These are phyloP conservation scores for Caenorhabditis sp. DNA, from an alignment of 2,888 invertebrate species.

Conservation along the genomic window DNA sequence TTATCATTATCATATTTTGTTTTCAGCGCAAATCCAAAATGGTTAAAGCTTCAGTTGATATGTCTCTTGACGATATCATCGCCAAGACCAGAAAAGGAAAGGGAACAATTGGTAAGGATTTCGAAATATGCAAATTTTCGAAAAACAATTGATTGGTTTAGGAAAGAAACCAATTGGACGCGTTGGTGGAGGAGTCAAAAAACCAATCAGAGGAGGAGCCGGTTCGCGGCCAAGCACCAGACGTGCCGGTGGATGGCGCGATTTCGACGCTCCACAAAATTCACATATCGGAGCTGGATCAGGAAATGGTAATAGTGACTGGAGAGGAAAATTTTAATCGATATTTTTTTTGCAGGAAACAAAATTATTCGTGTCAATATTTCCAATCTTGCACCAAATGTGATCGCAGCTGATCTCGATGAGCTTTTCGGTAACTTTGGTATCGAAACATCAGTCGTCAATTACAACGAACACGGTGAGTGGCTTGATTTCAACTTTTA, in stretches of 20 bases:
- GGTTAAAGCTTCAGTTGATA: constrained; percentile 41
- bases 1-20: constrained; percentile 2
- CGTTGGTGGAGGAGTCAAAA: constrained; percentile 10
- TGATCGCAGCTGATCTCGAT: constrained; percentile 49
- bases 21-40: constrained; percentile 14
- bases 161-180: constrained; percentile 25
- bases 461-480: constrained; percentile 52
- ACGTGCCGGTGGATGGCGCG: constrained; percentile 26
- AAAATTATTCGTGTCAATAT: constrained; percentile 43
- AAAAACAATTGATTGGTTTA: not conserved
- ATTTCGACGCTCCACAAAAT: constrained; percentile 16
- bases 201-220: not conserved
- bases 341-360: constrained; percentile 15
- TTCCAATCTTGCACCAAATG: constrained; percentile 47
- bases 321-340: not conserved
- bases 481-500: not conserved
- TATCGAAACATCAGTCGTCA: constrained; percentile 44
- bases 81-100: constrained; percentile 36
- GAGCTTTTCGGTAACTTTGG: constrained; percentile 49
- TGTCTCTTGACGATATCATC: constrained; percentile 51
- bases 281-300: not conserved
- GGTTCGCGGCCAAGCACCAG: not conserved
- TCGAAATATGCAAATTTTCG: not conserved
- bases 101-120: constrained; percentile 22
- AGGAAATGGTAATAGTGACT: not conserved